Conservation (phyloP, 1,140 invertebrate species). For the Rhopalosiphum maidis region DNA sequence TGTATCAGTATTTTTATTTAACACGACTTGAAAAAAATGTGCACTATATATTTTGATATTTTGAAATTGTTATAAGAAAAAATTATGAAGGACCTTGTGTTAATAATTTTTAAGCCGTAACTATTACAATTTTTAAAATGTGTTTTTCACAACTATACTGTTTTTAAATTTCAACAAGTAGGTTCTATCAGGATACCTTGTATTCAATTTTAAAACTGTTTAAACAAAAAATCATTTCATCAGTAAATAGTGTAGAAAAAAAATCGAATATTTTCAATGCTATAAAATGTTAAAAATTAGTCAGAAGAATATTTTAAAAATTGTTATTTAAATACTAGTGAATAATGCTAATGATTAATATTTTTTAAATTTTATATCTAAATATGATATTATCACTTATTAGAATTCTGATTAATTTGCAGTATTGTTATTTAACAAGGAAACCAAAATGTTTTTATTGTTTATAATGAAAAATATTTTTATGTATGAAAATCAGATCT, state of each 20-base stretch:
- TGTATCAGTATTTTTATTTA: background rate
- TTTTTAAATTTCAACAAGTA: background rate
- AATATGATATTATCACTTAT: background rate
- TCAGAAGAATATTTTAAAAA: too few species aligned
- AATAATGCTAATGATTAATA: background rate
- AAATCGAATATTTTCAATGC: background rate
- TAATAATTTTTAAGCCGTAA: too few species aligned
- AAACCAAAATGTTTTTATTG: background rate
- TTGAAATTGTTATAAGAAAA: too few species aligned
- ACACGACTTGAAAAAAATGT: background rate
- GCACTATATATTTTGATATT: too few species aligned
- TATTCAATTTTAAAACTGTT: background rate
- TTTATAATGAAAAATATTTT: background rate
- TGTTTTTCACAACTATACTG: background rate
- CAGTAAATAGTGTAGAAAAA: background rate
- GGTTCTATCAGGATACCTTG: background rate
- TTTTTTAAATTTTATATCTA: background rate
- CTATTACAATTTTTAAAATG: background rate
- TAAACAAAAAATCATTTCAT: background rate
- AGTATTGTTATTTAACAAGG: background rate
- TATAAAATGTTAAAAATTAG: background rate
- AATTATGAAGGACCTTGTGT: too few species aligned
- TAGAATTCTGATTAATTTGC: background rate
- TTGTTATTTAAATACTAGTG: background rate
- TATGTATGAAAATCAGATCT: background rate